A percentile compares a stretch with the other conserved stretches of the same genome.
phyloP scores from a whole-genome alignment of 2,888 invertebrate species.

The Drosophila mercatorum region DNA sequence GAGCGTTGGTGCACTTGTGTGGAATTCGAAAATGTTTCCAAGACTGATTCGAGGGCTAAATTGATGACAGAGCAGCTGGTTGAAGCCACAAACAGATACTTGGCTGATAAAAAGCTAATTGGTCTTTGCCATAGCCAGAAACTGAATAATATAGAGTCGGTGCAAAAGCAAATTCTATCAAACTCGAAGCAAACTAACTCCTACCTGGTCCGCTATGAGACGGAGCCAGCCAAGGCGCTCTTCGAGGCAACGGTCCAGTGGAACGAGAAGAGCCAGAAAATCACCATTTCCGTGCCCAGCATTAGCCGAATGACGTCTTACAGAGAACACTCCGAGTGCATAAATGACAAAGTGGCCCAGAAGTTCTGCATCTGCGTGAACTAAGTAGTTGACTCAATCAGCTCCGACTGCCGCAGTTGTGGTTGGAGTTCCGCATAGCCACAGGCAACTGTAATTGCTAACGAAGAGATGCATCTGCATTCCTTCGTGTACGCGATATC shows the following conservation, averaged over 20 bases:
- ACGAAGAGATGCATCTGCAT: constrained; percentile 40
- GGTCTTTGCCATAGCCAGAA: constrained; percentile 50
- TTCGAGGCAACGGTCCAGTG: constrained; percentile 39
- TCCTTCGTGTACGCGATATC: constrained; percentile 6
- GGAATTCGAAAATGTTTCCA: constrained; percentile 2
- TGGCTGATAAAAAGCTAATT: constrained; percentile 42
- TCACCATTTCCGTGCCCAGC: constrained; percentile 23
- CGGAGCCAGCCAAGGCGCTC: constrained; percentile 11
- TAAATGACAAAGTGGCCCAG: constrained; percentile 62
- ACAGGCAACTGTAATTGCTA: constrained; percentile 4
- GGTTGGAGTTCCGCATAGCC: constrained; percentile 17
- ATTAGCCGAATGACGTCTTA: constrained; percentile 40
- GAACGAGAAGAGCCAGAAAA: constrained; percentile 28
- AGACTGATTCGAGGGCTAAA: constrained; percentile 5
- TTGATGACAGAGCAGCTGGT: constrained; percentile 52
- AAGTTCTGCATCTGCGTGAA: constrained; percentile 72
- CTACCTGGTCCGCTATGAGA: constrained; percentile 33
- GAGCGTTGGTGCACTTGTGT: constrained; percentile 91
- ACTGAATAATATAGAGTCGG: constrained; percentile 27
- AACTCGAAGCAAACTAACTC: neutral
- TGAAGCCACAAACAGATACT: constrained; percentile 64
- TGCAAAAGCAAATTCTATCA: constrained; percentile 1
- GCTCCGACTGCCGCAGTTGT: constrained; percentile 7
- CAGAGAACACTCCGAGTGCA: constrained; percentile 22
- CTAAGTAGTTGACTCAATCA: constrained; percentile 16